These are phyloP conservation scores for Saccopteryx leptura DNA, from an alignment of 2,113 vertebrate genomes.

Conservation along the genomic window DNA sequence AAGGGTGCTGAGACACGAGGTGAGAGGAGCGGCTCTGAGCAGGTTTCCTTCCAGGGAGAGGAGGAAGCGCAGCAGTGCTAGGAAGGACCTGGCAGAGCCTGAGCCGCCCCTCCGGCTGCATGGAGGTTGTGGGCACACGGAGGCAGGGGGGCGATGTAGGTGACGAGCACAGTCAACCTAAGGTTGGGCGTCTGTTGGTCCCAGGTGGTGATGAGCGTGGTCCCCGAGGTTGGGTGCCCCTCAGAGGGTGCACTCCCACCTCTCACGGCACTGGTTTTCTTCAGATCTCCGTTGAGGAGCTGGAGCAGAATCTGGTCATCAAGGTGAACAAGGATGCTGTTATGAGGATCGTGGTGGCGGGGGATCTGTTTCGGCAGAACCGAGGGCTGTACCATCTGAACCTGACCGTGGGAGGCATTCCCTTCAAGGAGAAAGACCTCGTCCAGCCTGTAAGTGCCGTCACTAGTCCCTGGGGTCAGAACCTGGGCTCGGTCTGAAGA, in stretches of 20 bases:
- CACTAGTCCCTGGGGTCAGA: background rate
- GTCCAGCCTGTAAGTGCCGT: conserved; percentile 91
- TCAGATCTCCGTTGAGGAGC: conserved; percentile 97
- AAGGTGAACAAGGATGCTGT: conserved; percentile 98
- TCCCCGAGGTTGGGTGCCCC: rapidly evolving
- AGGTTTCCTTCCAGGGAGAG: background rate
- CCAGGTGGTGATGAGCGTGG: background rate
- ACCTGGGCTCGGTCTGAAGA: rapidly evolving
- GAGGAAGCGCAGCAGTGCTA: rapidly evolving
- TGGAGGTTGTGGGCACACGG: too few species aligned
- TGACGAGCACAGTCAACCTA: rapidly evolving
- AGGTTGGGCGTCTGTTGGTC: background rate
- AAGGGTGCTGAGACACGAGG: background rate
- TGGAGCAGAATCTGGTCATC: conserved; percentile 94
- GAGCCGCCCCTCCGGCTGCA: background rate
- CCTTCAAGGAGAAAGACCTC: conserved; percentile 93
- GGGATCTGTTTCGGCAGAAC: conserved; percentile 93
- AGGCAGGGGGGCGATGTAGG: background rate
- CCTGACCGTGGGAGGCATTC: conserved; percentile 97
- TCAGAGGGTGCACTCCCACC: background rate
- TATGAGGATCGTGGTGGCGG: conserved; percentile 97
- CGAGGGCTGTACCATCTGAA: conserved; percentile 96
- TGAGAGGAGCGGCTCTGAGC: rapidly evolving
- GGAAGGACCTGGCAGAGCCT: background rate
- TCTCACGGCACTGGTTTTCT: background rate